phyloP scores from a whole-genome alignment of 2,888 invertebrate genomes.

The Metopia argyrocephala region DNA sequence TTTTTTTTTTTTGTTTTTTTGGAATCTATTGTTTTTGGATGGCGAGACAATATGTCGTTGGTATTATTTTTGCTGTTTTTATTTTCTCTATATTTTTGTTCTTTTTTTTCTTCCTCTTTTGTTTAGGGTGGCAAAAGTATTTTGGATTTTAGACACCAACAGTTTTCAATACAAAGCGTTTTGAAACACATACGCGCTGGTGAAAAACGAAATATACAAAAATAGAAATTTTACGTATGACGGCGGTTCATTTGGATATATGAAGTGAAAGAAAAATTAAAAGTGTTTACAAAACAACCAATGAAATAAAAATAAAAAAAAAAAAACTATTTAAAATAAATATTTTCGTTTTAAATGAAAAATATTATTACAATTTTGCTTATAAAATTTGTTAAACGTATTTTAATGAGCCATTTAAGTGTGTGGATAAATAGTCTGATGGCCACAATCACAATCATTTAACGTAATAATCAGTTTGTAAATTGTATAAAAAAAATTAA shows the following conservation, averaged over 20 bases:
- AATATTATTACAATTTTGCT: background rate
- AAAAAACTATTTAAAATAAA: background rate
- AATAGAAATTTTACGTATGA: slow-evolving; percentile 28
- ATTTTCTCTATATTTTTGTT: background rate
- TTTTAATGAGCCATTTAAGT: slow-evolving; percentile 1
- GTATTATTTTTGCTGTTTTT: background rate
- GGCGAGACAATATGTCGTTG: slow-evolving; percentile 48
- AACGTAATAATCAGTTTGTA: background rate
- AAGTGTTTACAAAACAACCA: slow-evolving; percentile 3
- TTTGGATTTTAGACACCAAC: slow-evolving; percentile 23
- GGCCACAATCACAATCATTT: slow-evolving; percentile 2
- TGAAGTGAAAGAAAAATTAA: slow-evolving; percentile 13
- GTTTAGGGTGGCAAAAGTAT: slow-evolving; percentile 48
- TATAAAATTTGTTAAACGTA: background rate
- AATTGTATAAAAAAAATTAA: background rate
- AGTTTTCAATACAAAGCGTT: slow-evolving; percentile 58
- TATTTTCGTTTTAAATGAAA: background rate
- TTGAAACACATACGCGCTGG: slow-evolving; percentile 44
- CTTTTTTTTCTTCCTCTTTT: background rate
- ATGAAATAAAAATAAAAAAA: background rate
- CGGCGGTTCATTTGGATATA: slow-evolving; percentile 30
- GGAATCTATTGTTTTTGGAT: slow-evolving; percentile 49
- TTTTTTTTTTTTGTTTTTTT: slow-evolving; percentile 21
- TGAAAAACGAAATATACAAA: slow-evolving; percentile 15
- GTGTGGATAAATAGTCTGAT: background rate